These are phyloP conservation scores for Megaustenia siamemsis DNA, from an alignment of 2,888 invertebrate genomes.

Conservation along the genomic window DNA sequence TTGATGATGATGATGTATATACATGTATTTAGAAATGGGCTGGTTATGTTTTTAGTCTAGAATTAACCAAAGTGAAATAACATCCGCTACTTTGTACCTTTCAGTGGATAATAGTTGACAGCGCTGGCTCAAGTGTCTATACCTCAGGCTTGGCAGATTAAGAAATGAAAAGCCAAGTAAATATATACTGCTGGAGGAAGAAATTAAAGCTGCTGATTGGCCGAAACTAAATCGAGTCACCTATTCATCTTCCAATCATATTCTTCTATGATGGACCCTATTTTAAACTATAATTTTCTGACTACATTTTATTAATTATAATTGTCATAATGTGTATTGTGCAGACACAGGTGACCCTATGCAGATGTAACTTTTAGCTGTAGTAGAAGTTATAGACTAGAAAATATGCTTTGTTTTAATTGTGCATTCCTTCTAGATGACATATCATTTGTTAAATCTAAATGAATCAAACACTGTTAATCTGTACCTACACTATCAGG, in stretches of 20 bases:
- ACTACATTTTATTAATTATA: background rate
- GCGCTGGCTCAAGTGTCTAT: constrained; percentile 56
- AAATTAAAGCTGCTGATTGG: constrained; percentile 83
- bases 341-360: too few relatives aligned
- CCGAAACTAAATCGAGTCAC: constrained; percentile 79
- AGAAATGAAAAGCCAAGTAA: constrained; percentile 82
- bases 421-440: too few relatives aligned
- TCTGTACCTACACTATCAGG: too few relatives aligned
- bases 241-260: constrained; percentile 54
- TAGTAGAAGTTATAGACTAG: too few relatives aligned
- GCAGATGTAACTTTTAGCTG: too few relatives aligned
- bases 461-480: too few relatives aligned
- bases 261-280: background rate
- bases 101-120: constrained; percentile 71
- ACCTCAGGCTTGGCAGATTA: constrained; percentile 28
- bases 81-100: constrained; percentile 29
- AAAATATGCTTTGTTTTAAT: too few relatives aligned
- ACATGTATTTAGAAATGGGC: too few relatives aligned
- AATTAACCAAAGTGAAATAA: background rate
- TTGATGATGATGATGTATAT: too few relatives aligned
- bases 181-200: constrained; percentile 82
- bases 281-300: background rate
- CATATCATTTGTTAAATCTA: too few relatives aligned
- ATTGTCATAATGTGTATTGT: background rate
- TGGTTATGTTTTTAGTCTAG: too few relatives aligned